These are phyloP conservation scores for Coilia nasus DNA, from an alignment of 2,797 vertebrate genomes.

Conservation along the genomic window DNA sequence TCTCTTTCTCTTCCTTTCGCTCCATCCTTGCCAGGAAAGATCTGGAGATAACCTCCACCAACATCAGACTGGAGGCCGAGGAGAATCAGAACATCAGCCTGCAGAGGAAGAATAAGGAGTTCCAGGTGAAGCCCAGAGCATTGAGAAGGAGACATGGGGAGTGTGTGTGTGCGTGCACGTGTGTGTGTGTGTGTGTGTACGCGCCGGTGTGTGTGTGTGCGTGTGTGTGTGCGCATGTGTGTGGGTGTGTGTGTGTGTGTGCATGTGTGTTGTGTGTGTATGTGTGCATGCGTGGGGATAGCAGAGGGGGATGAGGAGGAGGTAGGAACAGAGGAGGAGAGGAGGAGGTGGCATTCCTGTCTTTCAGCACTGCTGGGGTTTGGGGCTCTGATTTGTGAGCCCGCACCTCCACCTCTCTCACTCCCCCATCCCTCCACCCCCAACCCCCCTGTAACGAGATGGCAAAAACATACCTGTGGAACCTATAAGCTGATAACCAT, in stretches of 20 bases:
- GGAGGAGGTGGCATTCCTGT: constrained; percentile 63
- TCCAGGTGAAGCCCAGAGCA: constrained; percentile 68
- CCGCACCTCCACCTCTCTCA: constrained; percentile 48
- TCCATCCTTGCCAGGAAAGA: constrained; percentile 71
- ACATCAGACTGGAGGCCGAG: constrained; percentile 73
- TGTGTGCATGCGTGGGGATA: constrained; percentile 44
- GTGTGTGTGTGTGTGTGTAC: constrained; percentile 46
- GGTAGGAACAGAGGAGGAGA: neutral
- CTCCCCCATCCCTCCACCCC: neutral
- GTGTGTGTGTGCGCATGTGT: constrained; percentile 50
- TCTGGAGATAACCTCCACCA: constrained; percentile 73
- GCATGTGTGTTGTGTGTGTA: constrained; percentile 47
- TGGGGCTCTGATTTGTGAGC: constrained; percentile 63
- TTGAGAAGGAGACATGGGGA: constrained; percentile 25
- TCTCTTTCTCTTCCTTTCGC: constrained; percentile 8
- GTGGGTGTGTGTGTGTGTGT: constrained; percentile 42
- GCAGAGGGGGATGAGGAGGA: neutral
- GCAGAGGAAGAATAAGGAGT: constrained; percentile 75
- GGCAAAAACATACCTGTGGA: constrained; percentile 56
- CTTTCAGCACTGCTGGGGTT: constrained; percentile 67
- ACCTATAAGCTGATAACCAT: constrained; percentile 58
- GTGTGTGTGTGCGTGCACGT: constrained; percentile 49
- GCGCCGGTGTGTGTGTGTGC: constrained; percentile 46
- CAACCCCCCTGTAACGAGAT: constrained; percentile 49
- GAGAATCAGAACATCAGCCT: constrained; percentile 68